A percentile compares a stretch with the other conserved stretches of the same genome.
Evolutionary conservation across 1,140 invertebrate species (phyloP).

Genomic region (Leptinotarsa texana): DNA sequence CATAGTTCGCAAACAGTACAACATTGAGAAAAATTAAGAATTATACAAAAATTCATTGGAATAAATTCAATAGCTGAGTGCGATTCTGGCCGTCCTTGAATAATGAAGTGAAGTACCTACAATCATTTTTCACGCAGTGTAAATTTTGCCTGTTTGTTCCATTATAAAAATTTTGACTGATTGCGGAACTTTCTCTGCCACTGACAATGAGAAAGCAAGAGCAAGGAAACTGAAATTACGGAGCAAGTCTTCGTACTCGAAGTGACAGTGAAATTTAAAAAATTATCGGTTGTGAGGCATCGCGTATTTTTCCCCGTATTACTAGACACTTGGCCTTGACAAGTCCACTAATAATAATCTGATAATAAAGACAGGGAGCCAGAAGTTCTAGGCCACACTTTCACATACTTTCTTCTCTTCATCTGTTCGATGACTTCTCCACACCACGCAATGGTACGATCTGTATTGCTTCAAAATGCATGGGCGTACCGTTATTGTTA

Average conservation of each 20-base stretch:
- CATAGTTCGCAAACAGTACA: too few relatives aligned
- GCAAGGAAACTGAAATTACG: background rate
- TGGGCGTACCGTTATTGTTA: background rate
- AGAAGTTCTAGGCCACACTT: slow-evolving; percentile 44
- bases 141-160: too few relatives aligned
- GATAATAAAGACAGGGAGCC: slow-evolving; percentile 40
- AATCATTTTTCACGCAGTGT: too few relatives aligned
- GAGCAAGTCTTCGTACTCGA: slow-evolving; percentile 8
- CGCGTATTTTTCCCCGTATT: slow-evolving; percentile 23
- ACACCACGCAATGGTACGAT: slow-evolving; percentile 32
- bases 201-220: slow-evolving; percentile 1
- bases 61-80: too few relatives aligned
- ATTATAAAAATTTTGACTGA: too few relatives aligned
- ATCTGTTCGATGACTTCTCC: slow-evolving; percentile 34
- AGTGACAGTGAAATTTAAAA: slow-evolving; percentile 33
- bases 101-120: too few relatives aligned
- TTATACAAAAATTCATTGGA: too few relatives aligned
- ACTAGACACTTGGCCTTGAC: slow-evolving; percentile 41
- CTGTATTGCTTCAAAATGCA: slow-evolving; percentile 28
- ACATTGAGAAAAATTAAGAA: too few relatives aligned
- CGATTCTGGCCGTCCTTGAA: too few relatives aligned
- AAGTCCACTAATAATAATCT: slow-evolving; percentile 38
- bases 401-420: slow-evolving; percentile 44
- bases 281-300: slow-evolving; percentile 27
- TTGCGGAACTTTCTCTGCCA: background rate